These are phyloP conservation scores for Xanthostigma xanthostigma DNA, from an alignment of 2,888 invertebrate genomes.

Conservation along the genomic window DNA sequence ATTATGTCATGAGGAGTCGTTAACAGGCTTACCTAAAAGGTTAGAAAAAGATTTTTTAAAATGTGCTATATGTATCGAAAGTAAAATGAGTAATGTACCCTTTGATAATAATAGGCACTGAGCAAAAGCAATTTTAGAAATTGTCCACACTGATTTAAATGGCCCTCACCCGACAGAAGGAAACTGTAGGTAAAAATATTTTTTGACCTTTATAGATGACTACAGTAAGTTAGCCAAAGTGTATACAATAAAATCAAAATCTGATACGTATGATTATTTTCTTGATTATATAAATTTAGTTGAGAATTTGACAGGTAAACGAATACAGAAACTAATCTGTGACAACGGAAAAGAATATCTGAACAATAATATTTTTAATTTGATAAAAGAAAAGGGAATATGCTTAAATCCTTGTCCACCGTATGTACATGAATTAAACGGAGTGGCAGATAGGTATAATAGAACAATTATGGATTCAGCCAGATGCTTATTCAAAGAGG, in stretches of 20 bases:
- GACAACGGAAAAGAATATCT: conserved; percentile 7
- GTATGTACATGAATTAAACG: conserved; percentile 13
- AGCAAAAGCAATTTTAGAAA: conserved; percentile 13
- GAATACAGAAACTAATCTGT: conserved; percentile 3
- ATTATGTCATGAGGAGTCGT: conserved; percentile 10
- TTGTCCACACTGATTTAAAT: conserved; percentile 15
- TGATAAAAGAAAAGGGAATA: conserved; percentile 12
- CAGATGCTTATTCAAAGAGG: conserved; percentile 13
- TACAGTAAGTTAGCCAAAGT: conserved; percentile 2
- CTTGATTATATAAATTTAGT: conserved; percentile 2
- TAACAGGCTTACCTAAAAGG: conserved; percentile 11
- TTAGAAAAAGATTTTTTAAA: conserved; percentile 13
- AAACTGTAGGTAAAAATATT: conserved; percentile 5
- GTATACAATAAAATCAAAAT: conserved; percentile 3
- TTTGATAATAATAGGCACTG: conserved; percentile 14
- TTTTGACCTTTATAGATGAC: conserved; percentile 4
- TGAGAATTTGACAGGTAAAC: conserved; percentile 1
- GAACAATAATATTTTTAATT: conserved; percentile 9
- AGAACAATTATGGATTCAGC: conserved; percentile 12
- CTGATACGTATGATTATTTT: conserved; percentile 1
- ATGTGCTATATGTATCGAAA: conserved; percentile 15
- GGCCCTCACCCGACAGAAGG: conserved; percentile 8
- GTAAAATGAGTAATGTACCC: conserved; percentile 16
- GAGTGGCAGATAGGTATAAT: conserved; percentile 13
- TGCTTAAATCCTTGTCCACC: conserved; percentile 9